Base-by-base conservation (phyloP, 2,888 invertebrate genomes). In the Alviniconcha strummeri region DNA sequence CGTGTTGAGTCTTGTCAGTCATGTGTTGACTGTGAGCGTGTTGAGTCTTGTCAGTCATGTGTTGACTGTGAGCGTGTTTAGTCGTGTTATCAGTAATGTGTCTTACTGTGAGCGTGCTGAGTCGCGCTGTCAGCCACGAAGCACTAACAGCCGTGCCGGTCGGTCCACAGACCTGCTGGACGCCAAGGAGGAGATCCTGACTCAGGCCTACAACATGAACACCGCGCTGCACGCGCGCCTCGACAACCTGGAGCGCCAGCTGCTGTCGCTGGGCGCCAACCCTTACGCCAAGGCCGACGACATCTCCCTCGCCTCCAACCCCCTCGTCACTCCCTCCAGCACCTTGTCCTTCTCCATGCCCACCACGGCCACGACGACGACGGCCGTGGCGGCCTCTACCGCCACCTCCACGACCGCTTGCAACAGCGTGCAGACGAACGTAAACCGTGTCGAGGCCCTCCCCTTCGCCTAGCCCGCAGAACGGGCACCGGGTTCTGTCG, bases 101-200 rank as follows among this genome's bases (percentile, higher is more conserved):
- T 36, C 36, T 36, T 36, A 1, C 1, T 36, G 36, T 36, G 0
- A 1, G 36, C 36, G 36, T 36, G 36, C 3, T 36, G 36, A 36
- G 36, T 36, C 1, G 36, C 3, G 36, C 36, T 36, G 36, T 36
- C 36, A 36, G 36, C 3, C 36, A 36, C 36, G 36, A 36, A 0
- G 3, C 36, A 36, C 36, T 36, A 36, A 36, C 36, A 36, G 36
- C 36, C 36, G 36, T 36, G 36, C 36, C 36, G 36, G 1, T 36
- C 36, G 36, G 36, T 36, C 36, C 36, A 13, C 60, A 88, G 88
- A 88, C 19, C 82, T 88, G 60, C 84, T 86, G 71, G 88, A 88
- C 81, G 86, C 87, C 36, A 85, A 86, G 72, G 88, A 88, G 52
- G 88, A 88, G 74, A 81, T 88, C 36, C 71, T 88, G 52, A 81